Evolutionary conservation across 2,797 vertebrate species (phyloP), one percentile per base, ranked within the genome.

Genomic region (Urocyon cinereoargenteus): DNA sequence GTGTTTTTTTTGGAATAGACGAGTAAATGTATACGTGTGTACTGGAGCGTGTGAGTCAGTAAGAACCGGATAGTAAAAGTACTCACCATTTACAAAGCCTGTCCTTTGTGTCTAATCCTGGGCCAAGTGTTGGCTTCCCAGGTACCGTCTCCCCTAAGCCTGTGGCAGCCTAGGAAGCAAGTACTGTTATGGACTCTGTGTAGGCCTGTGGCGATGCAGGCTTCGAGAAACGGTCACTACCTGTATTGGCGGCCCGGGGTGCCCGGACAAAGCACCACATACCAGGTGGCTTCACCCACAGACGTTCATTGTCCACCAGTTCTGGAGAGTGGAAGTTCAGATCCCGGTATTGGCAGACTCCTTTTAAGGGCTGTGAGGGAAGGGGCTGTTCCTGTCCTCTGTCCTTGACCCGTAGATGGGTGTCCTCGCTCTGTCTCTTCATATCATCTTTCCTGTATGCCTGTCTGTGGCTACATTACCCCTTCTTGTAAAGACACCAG

Each of bases 401-500:
- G 51, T 45, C 72, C 64, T 89, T 84, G 70, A 59, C 55, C 83
- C 31, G 16, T 57, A 36, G 77, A 53, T 62, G 68, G 62, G 55
- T 5, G 1, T 51, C 64, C 92, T 90, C 64, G 85, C 70, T 4
- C 10, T 11, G 2, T 88, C 45, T 89, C 53, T 68, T 88, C 28
- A 26, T 31, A 22, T 45, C 24, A 18, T 62, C 61, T 53, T 53
- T 34, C 51, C n/a, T 82, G 16, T 34, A 3, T 59, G 49, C 5
- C 0, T 45, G 40, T 86, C 66, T 86, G 16, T 83, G 28, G 91
- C 84, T 19, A 34, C 31, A 88, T 86, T 72, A 77, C 45, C 53
- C 61, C 45, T 93, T 81, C 36, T 91, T 92, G 57, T 88, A 36
- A 88, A 72, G 61, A 72, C 45, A 92, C 55, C 70, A 18, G 68